Evolutionary conservation across 2,113 vertebrate genomes (phyloP), one percentile per base, ranked within the genome.

Genomic region (Nibea coibor): DNA sequence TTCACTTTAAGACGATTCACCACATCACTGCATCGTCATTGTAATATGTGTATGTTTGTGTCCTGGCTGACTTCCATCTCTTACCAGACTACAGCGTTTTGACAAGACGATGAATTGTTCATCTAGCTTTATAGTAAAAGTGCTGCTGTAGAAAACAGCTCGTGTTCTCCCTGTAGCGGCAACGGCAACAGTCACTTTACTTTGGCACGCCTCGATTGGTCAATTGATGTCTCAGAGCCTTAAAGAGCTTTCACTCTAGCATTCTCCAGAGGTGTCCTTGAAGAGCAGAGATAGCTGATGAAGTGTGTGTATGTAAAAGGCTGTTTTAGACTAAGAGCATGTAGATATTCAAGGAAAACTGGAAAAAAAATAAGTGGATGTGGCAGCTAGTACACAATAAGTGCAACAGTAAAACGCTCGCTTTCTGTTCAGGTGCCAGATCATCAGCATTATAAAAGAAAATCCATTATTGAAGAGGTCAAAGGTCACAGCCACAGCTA

Each of bases 131-230:
- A 31, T 48, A 53, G 47, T 62, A 35, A 66, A 83, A 54, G 70
- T 17, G 7, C 28, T 72, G 59, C 71, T 67, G 39, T 53, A 72
- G 75, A 77, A 69, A 78, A 43, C 19, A 61, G 56, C 51, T 79
- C 54, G 67, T 71, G 54, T 72, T 57, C 42, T 48, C 65, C 26
- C 58, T 48, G 26, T 72, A 64, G 20, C 43, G 2, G 22, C 15
- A 26, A 75, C 58, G 35, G 15, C 7, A 3, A 12, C 54, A 35
- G 66, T 72, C 35, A 42, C 70, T 83, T 83, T 31, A 35, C 80
- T 83, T 81, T 71, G 62, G 72, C 45, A 31, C 26, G 66, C 72
- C 56, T 35, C 78, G 83, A 83, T 79, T 83, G 76, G 83, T 59
- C 75, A 51, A 17, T 50, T 82, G 78, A 82, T 69, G 68, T 73